phyloP scores from a whole-genome alignment of 1,140 invertebrate species.

The Cepaea nemoralis region DNA sequence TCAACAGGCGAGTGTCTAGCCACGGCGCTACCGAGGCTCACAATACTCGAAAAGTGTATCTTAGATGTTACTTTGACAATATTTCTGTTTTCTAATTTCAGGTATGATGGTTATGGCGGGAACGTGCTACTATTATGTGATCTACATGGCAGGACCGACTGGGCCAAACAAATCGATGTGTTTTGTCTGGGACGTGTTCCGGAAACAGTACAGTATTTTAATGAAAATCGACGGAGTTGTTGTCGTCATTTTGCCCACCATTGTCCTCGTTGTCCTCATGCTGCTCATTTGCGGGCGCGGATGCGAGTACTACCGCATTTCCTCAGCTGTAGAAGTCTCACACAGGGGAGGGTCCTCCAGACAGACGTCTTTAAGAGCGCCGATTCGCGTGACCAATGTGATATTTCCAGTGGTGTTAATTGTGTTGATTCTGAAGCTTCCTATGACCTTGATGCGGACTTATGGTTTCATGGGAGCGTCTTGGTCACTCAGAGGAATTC shows the following conservation, averaged over 20 bases:
- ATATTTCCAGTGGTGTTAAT: conserved; percentile 32
- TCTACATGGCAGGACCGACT: conserved; percentile 50
- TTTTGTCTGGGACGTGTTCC: conserved; percentile 41
- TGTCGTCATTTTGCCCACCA: conserved; percentile 48
- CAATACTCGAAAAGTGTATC: no score
- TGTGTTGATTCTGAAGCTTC: conserved; percentile 14
- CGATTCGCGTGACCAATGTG: conserved; percentile 2
- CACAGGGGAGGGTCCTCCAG: background rate
- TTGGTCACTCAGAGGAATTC: background rate
- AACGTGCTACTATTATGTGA: conserved; percentile 52
- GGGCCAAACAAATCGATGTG: background rate
- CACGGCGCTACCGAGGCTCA: no score
- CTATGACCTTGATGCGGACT: background rate
- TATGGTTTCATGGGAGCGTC: background rate
- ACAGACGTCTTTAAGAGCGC: background rate
- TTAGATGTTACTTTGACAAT: background rate
- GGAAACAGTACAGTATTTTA: conserved; percentile 37
- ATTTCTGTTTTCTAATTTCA: conserved; percentile 8
- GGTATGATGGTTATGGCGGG: conserved; percentile 49
- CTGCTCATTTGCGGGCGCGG: conserved; percentile 44
- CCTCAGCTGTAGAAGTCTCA: conserved; percentile 33
- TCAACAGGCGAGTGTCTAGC: no score
- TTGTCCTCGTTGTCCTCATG: conserved; percentile 45
- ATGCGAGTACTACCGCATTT: conserved; percentile 46
- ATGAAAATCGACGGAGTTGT: conserved; percentile 48